Percentiles rank a stretch among this genome's conserved stretches.
Evolutionary conservation across 2,888 invertebrate species (phyloP).

Genomic region (Tipula confusa): DNA sequence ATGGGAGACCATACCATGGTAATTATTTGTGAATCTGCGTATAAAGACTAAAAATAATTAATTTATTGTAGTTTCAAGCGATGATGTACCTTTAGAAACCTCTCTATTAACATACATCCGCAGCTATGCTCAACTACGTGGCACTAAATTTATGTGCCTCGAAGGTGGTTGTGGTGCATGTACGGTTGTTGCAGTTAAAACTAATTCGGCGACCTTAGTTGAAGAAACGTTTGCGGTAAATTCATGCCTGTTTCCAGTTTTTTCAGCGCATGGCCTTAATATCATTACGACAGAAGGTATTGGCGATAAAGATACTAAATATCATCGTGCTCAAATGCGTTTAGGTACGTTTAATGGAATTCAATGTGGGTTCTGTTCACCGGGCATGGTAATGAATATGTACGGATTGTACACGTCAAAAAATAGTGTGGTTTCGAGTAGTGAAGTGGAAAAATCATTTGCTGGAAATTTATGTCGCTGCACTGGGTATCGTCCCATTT

Average conservation of each 20-base stretch:
- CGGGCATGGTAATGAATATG: slow-evolving; percentile 55
- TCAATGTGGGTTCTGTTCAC: slow-evolving; percentile 67
- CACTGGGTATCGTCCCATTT: slow-evolving; percentile 46
- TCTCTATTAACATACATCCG: slow-evolving; percentile 55
- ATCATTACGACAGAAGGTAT: slow-evolving; percentile 64
- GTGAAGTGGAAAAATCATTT: slow-evolving; percentile 21
- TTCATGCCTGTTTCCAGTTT: slow-evolving; percentile 34
- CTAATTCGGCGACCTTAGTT: slow-evolving; percentile 37
- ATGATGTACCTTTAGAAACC: slow-evolving; percentile 40
- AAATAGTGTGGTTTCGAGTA: background rate
- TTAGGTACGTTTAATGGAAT: slow-evolving; percentile 59
- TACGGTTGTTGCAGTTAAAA: slow-evolving; percentile 48
- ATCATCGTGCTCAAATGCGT: slow-evolving; percentile 58
- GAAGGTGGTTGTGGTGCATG: slow-evolving; percentile 62
- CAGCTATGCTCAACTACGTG: slow-evolving; percentile 51
- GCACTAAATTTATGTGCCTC: slow-evolving; percentile 58
- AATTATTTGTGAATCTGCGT: background rate
- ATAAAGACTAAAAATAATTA: background rate
- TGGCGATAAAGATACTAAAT: slow-evolving; percentile 58
- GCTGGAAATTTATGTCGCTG: slow-evolving; percentile 4
- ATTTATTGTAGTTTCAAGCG: background rate
- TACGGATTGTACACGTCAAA: slow-evolving; percentile 35
- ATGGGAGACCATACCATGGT: background rate
- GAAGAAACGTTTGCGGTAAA: background rate
- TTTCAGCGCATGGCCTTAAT: slow-evolving; percentile 58